phyloP scores from a whole-genome alignment of 2,888 invertebrate genomes.

The Erebia ligea region DNA sequence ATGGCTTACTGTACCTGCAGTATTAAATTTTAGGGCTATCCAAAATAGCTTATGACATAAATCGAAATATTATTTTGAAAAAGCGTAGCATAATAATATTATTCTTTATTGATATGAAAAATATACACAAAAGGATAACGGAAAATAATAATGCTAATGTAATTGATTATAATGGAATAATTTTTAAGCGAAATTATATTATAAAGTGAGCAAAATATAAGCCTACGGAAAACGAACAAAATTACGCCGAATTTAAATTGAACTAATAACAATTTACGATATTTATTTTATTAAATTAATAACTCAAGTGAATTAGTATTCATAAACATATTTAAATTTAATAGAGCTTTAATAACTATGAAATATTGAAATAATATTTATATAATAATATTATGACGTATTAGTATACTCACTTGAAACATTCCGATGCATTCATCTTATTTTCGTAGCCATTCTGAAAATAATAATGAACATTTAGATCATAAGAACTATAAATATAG shows the following conservation, averaged over 20 bases:
- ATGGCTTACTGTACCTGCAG: conserved; percentile 22
- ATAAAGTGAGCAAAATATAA: too few species aligned
- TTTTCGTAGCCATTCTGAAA: conserved; percentile 78
- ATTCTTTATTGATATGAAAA: background rate
- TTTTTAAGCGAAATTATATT: too few species aligned
- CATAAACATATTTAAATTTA: too few species aligned
- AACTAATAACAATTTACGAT: too few species aligned
- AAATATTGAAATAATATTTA: too few species aligned
- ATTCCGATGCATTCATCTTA: conserved; percentile 77
- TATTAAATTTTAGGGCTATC: conserved; percentile 22
- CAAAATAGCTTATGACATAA: conserved; percentile 1
- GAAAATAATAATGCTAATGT: too few species aligned
- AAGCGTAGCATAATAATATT: background rate
- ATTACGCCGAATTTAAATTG: too few species aligned
- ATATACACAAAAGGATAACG: background rate
- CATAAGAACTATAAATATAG: background rate
- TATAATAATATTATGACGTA: background rate
- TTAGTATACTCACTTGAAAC: conserved; percentile 69
- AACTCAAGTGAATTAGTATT: too few species aligned
- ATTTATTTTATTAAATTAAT: too few species aligned
- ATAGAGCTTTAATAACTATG: too few species aligned
- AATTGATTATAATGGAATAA: too few species aligned
- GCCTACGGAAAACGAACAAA: too few species aligned
- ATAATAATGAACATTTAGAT: conserved; percentile 24
- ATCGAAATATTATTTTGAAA: conserved; percentile 10